Base-by-base conservation (phyloP, 2,888 invertebrate species). In the Stictocephala bisonia region DNA sequence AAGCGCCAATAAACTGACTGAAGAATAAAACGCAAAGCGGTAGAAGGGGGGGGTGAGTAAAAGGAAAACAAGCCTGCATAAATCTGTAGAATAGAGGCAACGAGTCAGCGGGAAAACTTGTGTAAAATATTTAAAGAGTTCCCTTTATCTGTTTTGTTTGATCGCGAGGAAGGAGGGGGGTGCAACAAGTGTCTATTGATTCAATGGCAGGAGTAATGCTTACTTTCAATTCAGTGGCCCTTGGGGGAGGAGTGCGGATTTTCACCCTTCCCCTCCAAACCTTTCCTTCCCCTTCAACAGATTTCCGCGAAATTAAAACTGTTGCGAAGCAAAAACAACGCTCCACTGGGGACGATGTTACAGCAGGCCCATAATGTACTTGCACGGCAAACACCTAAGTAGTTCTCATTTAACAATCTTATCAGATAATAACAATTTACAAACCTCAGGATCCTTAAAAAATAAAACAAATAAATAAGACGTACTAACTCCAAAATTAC, bases 91-190 rank as follows among this genome's bases (percentile, higher is more conserved):
- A 60, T 60, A 60, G 41, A 60, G 15, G 60, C 60, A 27, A 4
- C 31, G 53, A 58, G 58, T 58, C 60, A 31, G 20, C 40, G 60
- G 60, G 60, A 40, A 60, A 60, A 60, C 60, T 60, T 60, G 60
- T 60, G 60, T 60, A 60, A 60, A 60, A 60, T 60, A 60, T 60
- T 60, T 60, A 60, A 60, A 60, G 60, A 60, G 60, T 60, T 60
- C 24, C 60, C 60, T 60, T 60, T 60, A 60, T 60, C 60, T 60
- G 60, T 40, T 35, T 60, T 60, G 60, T 60, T 60, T 60, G 60
- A 60, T 60, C 60, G 60, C 24, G 24, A 4, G 20, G 40, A 40
- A 24, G n/a, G 22, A 20, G 35, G 35, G 3, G 60, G 24, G 22
- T 20, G 22, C 60, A 60, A 60, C 60, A 60, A 60, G 60, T 60